phyloP scores from a whole-genome alignment of 2,113 vertebrate species.

The Alligator sinensis region DNA sequence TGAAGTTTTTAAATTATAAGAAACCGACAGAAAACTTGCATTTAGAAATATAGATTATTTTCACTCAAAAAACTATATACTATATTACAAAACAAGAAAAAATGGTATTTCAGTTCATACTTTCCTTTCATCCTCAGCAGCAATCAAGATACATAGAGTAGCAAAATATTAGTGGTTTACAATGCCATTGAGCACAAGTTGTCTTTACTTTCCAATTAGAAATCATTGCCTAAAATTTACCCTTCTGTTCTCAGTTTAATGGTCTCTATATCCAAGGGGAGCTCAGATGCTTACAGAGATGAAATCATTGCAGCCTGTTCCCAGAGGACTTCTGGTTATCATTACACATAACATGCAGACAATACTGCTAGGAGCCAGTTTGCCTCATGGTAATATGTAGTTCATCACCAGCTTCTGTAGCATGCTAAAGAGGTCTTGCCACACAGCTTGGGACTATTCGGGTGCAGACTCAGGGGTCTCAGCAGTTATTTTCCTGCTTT shows the following conservation, averaged over 20 bases:
- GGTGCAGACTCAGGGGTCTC: conserved; percentile 81
- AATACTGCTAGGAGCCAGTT: conserved; percentile 80
- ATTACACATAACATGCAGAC: conserved; percentile 81
- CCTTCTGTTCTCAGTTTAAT: conserved; percentile 91
- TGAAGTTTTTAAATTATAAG: background rate
- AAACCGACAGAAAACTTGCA: background rate
- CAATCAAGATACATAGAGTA: conserved; percentile 5
- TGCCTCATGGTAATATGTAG: conserved; percentile 87
- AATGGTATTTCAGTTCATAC: background rate
- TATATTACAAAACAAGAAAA: background rate
- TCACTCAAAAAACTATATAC: background rate
- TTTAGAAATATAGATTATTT: background rate
- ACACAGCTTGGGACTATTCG: conserved; percentile 79
- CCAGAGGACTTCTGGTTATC: conserved; percentile 83
- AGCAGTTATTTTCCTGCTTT: conserved; percentile 88
- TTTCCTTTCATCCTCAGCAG: conserved; percentile 11
- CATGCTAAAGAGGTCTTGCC: conserved; percentile 87
- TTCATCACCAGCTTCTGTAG: conserved; percentile 86
- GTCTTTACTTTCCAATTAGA: conserved; percentile 75
- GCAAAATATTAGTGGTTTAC: conserved; percentile 45
- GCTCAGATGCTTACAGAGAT: conserved; percentile 87
- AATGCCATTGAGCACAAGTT: conserved; percentile 42
- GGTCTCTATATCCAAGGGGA: conserved; percentile 77
- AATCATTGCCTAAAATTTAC: conserved; percentile 85
- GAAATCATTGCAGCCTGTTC: conserved; percentile 80